These are phyloP conservation scores for Cladopsammia gracilis DNA, from an alignment of 64 coral and sea anemone genomes.

Conservation along the genomic window DNA sequence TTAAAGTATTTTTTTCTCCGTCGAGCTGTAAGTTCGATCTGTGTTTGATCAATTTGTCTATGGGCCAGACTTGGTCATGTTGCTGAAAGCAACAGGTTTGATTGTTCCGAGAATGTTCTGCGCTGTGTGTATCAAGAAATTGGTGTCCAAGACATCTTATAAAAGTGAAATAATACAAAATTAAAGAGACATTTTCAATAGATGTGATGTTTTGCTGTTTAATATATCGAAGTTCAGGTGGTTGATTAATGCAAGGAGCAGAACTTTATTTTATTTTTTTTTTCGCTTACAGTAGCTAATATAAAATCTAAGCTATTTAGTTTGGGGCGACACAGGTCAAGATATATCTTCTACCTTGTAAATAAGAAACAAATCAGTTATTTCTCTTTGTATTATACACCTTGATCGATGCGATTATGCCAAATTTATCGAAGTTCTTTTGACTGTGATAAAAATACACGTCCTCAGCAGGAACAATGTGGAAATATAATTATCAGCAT, in stretches of 20 bases:
- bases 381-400: constrained; percentile 40
- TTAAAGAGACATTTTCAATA: constrained; percentile 26
- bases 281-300: constrained; percentile 11
- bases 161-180: constrained; percentile 48
- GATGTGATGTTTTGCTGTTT: not conserved
- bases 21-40: constrained; percentile 14
- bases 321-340: constrained; percentile 52
- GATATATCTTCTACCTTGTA: constrained; percentile 43
- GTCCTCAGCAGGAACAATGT: not conserved
- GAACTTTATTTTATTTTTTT: not conserved
- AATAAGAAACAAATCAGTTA: constrained; percentile 56
- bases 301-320: constrained; percentile 43
- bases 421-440: constrained; percentile 23
- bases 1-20: constrained; percentile 39
- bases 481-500: not conserved
- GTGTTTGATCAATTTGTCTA: not conserved
- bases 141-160: constrained; percentile 33
- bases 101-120: not conserved
- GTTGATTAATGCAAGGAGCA: not conserved
- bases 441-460: not conserved
- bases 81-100: constrained; percentile 36
- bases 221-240: not conserved
- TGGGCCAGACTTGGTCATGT: constrained; percentile 7
- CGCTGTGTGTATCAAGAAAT: constrained; percentile 9
- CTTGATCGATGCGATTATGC: not conserved